Evolutionary conservation across 2,113 vertebrate genomes (phyloP), one percentile per base, ranked within the genome.

Genomic region (Nanorana parkeri): DNA sequence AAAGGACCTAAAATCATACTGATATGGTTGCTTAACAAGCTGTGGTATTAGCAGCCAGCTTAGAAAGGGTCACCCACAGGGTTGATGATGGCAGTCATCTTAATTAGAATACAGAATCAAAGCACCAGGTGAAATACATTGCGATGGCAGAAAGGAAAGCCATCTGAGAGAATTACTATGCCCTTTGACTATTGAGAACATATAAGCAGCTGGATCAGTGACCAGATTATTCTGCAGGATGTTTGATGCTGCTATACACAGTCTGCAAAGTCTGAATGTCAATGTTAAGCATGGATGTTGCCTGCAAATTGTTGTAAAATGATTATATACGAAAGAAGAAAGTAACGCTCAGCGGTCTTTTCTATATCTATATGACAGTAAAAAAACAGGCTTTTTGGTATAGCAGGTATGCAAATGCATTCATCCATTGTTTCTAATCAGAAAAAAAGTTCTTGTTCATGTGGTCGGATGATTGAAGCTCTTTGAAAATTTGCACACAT

Each of bases 1-100:
- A 92, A 90, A 87, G 90, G 91, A 88, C 91, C 90, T 87, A 93
- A 93, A 94, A 94, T 94, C 92, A 92, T 90, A 84, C 90, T 92
- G 93, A 94, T 92, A 94, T 93, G 92, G 92, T 92, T 36, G 73
- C 92, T 94, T 94, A 92, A 93, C 91, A 94, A 91, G 91, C 91
- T 90, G 86, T 84, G 89, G 89, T 79, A 52, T 89, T 92, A 93
- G 89, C 90, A 86, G 84, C 80, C 88, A 87, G 91, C 90, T 91
- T 89, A 85, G 90, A 61, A 86, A 85, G 88, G 81, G 89, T 91
- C 91, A 92, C 91, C 93, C 92, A 93, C 91, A 91, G 93, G 91
- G 92, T 88, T 84, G 90, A 86, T 84, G 92, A 92, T 89, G 92
- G 92, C 92, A 94, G 88, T 91, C 90, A 84, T 93, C 92, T 90